phyloP scores from a whole-genome alignment of 2,888 invertebrate genomes.

The Caenorhabditis virilis region DNA sequence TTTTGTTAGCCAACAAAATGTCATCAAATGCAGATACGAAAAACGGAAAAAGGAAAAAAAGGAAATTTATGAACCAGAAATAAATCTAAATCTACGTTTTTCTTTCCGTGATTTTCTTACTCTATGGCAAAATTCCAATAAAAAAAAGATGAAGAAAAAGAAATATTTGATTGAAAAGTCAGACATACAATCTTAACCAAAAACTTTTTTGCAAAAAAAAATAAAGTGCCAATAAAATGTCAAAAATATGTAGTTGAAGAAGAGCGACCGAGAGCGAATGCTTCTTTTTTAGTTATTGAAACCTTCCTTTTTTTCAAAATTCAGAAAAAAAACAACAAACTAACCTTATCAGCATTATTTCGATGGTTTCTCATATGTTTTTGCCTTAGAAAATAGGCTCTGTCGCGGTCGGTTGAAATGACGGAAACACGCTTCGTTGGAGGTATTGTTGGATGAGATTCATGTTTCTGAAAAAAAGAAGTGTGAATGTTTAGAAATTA shows the following conservation, averaged over 20 bases:
- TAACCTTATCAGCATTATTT: constrained; percentile 24
- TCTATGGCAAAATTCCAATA: too few relatives aligned
- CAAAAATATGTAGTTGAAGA: not conserved
- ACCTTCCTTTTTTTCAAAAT: not conserved
- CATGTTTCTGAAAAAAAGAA: constrained; percentile 28
- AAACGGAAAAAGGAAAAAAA: too few relatives aligned
- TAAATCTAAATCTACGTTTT: too few relatives aligned
- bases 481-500: too few relatives aligned
- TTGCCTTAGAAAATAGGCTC: constrained; percentile 31
- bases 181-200: too few relatives aligned
- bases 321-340: not conserved
- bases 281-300: not conserved
- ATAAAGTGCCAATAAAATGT: not conserved
- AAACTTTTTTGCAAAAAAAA: not conserved
- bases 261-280: not conserved
- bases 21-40: too few relatives aligned
- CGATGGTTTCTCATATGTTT: constrained; percentile 23
- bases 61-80: too few relatives aligned
- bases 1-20: too few relatives aligned
- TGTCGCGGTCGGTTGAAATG: constrained; percentile 29
- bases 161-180: too few relatives aligned
- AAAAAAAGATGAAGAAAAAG: too few relatives aligned
- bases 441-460: constrained; percentile 10
- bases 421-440: constrained; percentile 35
- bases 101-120: too few relatives aligned